These are phyloP conservation scores for Sialia sialis DNA, from an alignment of 2,113 vertebrate genomes.

Conservation along the genomic window DNA sequence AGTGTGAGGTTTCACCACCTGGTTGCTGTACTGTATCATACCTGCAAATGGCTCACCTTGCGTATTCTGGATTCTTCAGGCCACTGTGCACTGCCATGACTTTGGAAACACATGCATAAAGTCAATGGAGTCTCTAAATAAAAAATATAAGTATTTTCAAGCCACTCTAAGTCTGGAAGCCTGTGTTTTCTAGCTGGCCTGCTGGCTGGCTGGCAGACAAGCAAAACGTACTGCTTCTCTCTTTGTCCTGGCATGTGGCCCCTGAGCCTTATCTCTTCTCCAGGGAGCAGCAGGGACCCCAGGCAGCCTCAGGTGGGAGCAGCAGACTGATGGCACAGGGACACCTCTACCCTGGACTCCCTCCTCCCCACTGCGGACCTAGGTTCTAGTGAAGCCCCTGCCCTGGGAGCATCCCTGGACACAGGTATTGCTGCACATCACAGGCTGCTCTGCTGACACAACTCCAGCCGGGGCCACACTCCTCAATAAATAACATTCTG, in stretches of 20 bases:
- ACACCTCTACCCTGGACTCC: neutral
- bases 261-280: constrained; percentile 49
- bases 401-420: neutral
- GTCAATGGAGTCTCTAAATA: neutral
- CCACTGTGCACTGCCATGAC: neutral
- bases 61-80: neutral
- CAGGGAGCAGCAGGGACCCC: constrained; percentile 35
- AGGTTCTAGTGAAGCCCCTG: constrained; percentile 13
- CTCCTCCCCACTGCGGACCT: neutral
- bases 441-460: neutral
- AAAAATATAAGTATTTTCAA: neutral
- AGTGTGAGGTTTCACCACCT: neutral
- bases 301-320: constrained; percentile 31
- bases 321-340: constrained; percentile 20
- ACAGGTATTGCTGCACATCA: constrained; percentile 2
- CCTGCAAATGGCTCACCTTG: rapidly evolving
- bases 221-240: neutral
- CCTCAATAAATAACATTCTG: neutral
- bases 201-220: neutral
- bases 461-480: neutral
- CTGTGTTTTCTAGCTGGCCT: neutral
- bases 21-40: neutral
- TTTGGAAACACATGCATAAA: neutral
- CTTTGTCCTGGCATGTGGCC: neutral
- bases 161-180: neutral